Percentiles rank a stretch among this genome's conserved stretches.
Evolutionary conservation across 2,797 vertebrate genomes (phyloP).

Genomic region (Gila robusta): DNA sequence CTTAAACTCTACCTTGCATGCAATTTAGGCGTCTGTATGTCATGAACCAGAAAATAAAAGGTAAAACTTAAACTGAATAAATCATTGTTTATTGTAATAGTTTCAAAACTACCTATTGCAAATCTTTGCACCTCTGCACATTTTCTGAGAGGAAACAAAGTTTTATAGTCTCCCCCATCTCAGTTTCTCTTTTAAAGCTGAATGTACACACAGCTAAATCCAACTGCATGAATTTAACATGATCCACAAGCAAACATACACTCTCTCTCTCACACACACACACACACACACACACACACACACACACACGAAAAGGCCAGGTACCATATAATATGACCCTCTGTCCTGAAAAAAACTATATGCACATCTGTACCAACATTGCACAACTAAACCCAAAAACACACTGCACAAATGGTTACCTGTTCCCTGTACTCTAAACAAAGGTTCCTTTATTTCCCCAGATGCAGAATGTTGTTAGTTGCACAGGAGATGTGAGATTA

Average conservation of each 20-base stretch:
- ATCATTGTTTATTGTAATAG: not conserved
- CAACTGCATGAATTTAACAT: slow-evolving; percentile 34
- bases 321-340: slow-evolving; percentile 17
- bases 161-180: slow-evolving; percentile 1
- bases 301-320: not conserved
- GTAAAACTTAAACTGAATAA: slow-evolving; percentile 5
- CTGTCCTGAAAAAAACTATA: not conserved
- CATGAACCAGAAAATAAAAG: not conserved
- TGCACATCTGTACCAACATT: slow-evolving; percentile 35
- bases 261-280: no score
- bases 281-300: not conserved
- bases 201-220: slow-evolving; percentile 46
- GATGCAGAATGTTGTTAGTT: slow-evolving; percentile 70
- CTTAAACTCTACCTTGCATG: slow-evolving; percentile 12
- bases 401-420: slow-evolving; percentile 79
- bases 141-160: slow-evolving; percentile 15
- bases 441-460: slow-evolving; percentile 76
- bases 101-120: not conserved
- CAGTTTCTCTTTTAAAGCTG: not conserved
- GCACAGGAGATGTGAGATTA: slow-evolving; percentile 79
- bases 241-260: slow-evolving; percentile 24
- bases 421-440: slow-evolving; percentile 77
- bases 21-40: not conserved
- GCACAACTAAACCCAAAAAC: slow-evolving; percentile 65
- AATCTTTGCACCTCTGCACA: slow-evolving; percentile 5